These are phyloP conservation scores for Drosophila prostipennis DNA, from an alignment of 2,888 invertebrate species.

Conservation along the genomic window DNA sequence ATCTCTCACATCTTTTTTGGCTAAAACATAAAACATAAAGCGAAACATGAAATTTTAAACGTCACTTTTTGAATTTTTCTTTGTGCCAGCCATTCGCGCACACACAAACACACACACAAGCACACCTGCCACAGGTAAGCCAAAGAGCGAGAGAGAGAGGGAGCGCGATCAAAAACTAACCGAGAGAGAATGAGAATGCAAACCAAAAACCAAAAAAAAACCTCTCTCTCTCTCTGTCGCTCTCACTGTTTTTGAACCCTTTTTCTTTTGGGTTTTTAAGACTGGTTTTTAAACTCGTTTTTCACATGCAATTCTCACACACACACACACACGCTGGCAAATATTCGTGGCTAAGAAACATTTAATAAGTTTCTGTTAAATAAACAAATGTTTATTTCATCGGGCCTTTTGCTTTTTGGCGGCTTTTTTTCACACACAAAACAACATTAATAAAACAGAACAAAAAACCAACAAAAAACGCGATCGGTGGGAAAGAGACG, in stretches of 20 bases:
- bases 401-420: conserved; percentile 17
- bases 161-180: conserved; percentile 5
- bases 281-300: conserved; percentile 72
- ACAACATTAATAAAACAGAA: conserved; percentile 43
- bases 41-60: conserved; percentile 52
- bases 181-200: conserved; percentile 31
- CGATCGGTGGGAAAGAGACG: conserved; percentile 24
- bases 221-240: conserved; percentile 30
- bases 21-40: conserved; percentile 24
- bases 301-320: conserved; percentile 66
- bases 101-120: conserved; percentile 36
- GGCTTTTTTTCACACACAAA: conserved; percentile 25
- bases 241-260: conserved; percentile 49
- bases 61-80: conserved; percentile 56
- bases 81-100: conserved; percentile 62
- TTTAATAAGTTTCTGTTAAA: conserved; percentile 11
- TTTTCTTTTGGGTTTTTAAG: conserved; percentile 58
- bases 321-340: conserved; percentile 13
- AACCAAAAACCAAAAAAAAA: conserved; percentile 7
- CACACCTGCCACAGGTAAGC: conserved; percentile 73
- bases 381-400: conserved; percentile 17
- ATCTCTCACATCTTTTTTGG: conserved; percentile 37
- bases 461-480: conserved; percentile 62
- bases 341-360: conserved; percentile 22
- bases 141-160: conserved; percentile 9